phyloP scores from a whole-genome alignment of 2,113 vertebrate genomes.

The Saccopteryx bilineata region DNA sequence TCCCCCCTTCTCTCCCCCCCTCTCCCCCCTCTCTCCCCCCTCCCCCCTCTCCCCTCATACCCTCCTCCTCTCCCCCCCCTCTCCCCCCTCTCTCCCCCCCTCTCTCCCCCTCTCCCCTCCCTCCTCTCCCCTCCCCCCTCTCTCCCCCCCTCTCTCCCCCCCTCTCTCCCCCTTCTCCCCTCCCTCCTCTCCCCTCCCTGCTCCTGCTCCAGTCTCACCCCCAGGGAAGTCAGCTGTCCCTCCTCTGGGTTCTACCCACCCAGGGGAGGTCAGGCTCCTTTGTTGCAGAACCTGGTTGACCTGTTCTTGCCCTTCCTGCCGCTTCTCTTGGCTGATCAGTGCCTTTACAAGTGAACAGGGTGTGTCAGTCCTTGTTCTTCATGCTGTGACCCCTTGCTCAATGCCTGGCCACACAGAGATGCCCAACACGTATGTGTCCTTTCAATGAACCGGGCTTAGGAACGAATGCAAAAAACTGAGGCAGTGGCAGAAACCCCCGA shows the following conservation, averaged over 20 bases:
- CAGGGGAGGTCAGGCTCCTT: too few relatives aligned
- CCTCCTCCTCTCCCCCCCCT: neutral
- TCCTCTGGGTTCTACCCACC: neutral
- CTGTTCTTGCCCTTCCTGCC: fast-evolving
- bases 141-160: fast-evolving
- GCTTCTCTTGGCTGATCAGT: neutral
- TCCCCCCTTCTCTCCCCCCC: neutral
- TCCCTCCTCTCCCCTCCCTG: too few relatives aligned
- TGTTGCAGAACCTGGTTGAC: neutral
- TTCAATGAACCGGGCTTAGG: neutral
- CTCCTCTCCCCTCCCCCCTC: neutral
- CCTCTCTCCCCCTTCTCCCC: neutral
- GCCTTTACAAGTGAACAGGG: neutral
- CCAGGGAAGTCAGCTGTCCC: neutral
- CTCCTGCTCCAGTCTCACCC: too few relatives aligned
- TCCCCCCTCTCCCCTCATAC: too few relatives aligned
- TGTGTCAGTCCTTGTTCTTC: too few relatives aligned
- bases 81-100: fast-evolving
- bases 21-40: neutral
- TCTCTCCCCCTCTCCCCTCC: fast-evolving
- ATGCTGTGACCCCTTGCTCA: too few relatives aligned
- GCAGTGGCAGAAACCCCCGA: neutral
- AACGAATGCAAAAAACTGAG: neutral
- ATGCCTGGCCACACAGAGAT: neutral
- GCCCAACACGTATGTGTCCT: neutral